Conservation (phyloP, 2,888 invertebrate genomes). For the Xanthorhoe spadicearia region DNA sequence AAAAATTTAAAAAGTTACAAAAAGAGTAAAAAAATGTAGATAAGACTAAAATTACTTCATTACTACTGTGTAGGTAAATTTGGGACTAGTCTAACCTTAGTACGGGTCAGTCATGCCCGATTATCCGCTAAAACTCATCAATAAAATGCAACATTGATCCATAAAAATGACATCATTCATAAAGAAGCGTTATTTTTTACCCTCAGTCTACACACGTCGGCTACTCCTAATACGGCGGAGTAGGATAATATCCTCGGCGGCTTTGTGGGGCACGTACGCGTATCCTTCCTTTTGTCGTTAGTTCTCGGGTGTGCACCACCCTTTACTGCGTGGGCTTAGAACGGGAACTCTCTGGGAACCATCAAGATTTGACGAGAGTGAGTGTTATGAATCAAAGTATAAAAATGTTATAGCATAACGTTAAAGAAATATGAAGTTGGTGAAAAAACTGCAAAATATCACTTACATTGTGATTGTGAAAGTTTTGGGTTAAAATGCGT, state of each 20-base stretch:
- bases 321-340: slow-evolving; percentile 26
- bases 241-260: slow-evolving; percentile 71
- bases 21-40: too few species aligned
- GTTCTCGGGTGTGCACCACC: slow-evolving; percentile 35
- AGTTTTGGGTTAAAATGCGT: too few species aligned
- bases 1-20: too few species aligned
- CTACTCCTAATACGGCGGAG: slow-evolving; percentile 66
- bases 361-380: slow-evolving; percentile 8
- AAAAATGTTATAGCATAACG: background rate
- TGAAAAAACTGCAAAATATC: too few species aligned
- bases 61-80: too few species aligned
- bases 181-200: slow-evolving; percentile 53
- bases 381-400: background rate
- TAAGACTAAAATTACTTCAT: too few species aligned
- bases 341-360: slow-evolving; percentile 22
- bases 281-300: slow-evolving; percentile 78
- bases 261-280: slow-evolving; percentile 79
- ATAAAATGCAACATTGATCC: slow-evolving; percentile 28
- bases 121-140: slow-evolving; percentile 26
- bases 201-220: slow-evolving; percentile 52
- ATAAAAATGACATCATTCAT: slow-evolving; percentile 41
- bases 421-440: background rate
- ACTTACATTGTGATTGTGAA: too few species aligned
- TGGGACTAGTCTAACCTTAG: background rate
- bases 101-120: background rate